Evolutionary conservation across 2,888 invertebrate species (phyloP), one percentile per base, ranked within the genome.

Genomic region (Plusia festucae): DNA sequence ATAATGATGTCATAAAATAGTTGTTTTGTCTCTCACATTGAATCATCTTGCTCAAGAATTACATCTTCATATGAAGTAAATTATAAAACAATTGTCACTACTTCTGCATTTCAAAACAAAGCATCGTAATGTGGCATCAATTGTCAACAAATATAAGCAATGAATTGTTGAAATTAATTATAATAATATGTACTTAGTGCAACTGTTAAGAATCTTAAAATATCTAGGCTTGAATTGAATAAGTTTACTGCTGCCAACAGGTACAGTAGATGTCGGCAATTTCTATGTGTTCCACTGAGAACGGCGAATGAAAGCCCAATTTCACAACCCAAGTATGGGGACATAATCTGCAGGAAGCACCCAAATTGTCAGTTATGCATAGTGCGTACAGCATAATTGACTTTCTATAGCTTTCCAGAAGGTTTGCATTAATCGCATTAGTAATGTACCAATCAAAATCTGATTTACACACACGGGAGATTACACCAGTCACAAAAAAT

Each of bases 51-150:
- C 32, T 57, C 30, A 32, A 22, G 16, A 32, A 51, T 61, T 53
- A 54, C 49, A 65, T 55, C 30, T 53, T 30, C 24, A 61, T 30
- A 30, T 16, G 27, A 30, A 49, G 22, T 67, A 53, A 56, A 61
- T 13, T 60, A 60, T 71, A 53, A 75, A 76, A 72, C 63, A 74
- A 74, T 60, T 58, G 62, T 32, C 53, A 53, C n/a, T 20, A 46
- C 57, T 61, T 71, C 8, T 61, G 27, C 54, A 64, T 60, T 74
- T 76, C 40, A 60, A 54, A 66, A 71, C 73, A 73, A 60, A 53
- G 16, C 54, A 32, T 40, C 49, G 27, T 24, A 58, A 56, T 52
- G 34, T 7, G 11, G 18, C 51, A 46, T 46, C 52, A 46, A 57
- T 71, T 46, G 53, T 53, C n/a, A 70, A 61, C 22, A 70, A 61